Percentiles rank a stretch among this genome's conserved stretches.
Evolutionary conservation across 2,888 invertebrate species (phyloP).

Genomic region (Ellobium chinense): DNA sequence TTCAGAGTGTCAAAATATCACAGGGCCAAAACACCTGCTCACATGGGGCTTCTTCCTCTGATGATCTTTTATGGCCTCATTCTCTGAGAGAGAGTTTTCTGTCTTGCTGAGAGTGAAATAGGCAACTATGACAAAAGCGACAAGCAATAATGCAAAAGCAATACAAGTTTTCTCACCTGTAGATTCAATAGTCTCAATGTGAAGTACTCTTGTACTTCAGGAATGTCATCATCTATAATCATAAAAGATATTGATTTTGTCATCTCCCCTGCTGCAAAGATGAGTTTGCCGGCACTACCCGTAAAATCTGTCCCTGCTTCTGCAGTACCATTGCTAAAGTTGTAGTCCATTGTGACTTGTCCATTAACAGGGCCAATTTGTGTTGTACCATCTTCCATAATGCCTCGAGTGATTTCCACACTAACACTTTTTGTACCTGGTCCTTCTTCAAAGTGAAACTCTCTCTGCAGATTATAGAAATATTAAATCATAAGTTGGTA

Average conservation of each 20-base stretch:
- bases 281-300: constrained; percentile 63
- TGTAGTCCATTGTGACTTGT: constrained; percentile 64
- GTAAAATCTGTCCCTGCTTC: constrained; percentile 61
- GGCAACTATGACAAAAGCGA: too few relatives aligned
- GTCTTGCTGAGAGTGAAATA: too few relatives aligned
- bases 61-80: too few relatives aligned
- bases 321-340: constrained; percentile 57
- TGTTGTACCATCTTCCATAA: constrained; percentile 61
- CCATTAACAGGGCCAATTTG: constrained; percentile 65
- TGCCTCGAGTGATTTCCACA: constrained; percentile 67
- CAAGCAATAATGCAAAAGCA: too few relatives aligned
- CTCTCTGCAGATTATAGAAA: constrained; percentile 57
- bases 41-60: too few relatives aligned
- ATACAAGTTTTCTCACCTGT: too few relatives aligned
- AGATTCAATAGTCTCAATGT: constrained; percentile 22
- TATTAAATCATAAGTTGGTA: too few relatives aligned
- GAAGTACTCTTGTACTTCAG: constrained; percentile 68
- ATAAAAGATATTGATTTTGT: constrained; percentile 59
- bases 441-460: constrained; percentile 69
- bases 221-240: constrained; percentile 69
- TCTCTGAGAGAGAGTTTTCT: too few relatives aligned
- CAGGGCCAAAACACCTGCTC: too few relatives aligned
- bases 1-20: too few relatives aligned
- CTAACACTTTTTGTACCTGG: constrained; percentile 51
- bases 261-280: constrained; percentile 63